Conservation (phyloP, 2,888 invertebrate genomes). For the Drosophila crucigera region DNA sequence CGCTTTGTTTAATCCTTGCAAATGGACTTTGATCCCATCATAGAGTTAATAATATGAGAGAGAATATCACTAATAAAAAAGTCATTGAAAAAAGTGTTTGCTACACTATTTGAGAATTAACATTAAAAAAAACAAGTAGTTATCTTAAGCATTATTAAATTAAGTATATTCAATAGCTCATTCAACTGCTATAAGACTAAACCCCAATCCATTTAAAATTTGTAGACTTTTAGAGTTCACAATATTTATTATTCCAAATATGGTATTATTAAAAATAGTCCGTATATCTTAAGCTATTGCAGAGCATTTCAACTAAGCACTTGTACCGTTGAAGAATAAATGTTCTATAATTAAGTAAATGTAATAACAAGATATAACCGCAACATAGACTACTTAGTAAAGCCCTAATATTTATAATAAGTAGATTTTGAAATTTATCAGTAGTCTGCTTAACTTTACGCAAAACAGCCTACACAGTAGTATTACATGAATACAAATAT, state of each 20-base stretch:
- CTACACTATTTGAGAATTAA: slow-evolving; percentile 57
- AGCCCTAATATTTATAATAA: background rate
- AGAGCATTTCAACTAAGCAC: slow-evolving; percentile 77
- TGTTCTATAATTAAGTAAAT: background rate
- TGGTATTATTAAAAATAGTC: background rate
- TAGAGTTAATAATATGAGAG: slow-evolving; percentile 20
- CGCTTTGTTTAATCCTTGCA: slow-evolving; percentile 40
- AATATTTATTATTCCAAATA: slow-evolving; percentile 4
- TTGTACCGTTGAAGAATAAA: slow-evolving; percentile 68
- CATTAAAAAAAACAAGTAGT: background rate
- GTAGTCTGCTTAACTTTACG: slow-evolving; percentile 33
- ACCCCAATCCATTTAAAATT: slow-evolving; percentile 60
- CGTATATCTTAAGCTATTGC: slow-evolving; percentile 68
- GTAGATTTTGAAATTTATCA: slow-evolving; percentile 4
- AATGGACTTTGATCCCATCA: slow-evolving; percentile 67
- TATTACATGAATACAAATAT: slow-evolving; percentile 2
- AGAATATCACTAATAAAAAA: slow-evolving; percentile 12
- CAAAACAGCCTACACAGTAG: slow-evolving; percentile 29
- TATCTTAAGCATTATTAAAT: background rate
- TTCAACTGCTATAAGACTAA: slow-evolving; percentile 60
- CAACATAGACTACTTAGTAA: background rate
- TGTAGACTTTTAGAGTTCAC: slow-evolving; percentile 6
- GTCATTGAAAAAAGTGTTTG: slow-evolving; percentile 69
- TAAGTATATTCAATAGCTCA: slow-evolving; percentile 20
- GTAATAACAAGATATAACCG: background rate